Evolutionary conservation across 2,113 vertebrate genomes (phyloP).

Genomic region (Maccullochella peelii): DNA sequence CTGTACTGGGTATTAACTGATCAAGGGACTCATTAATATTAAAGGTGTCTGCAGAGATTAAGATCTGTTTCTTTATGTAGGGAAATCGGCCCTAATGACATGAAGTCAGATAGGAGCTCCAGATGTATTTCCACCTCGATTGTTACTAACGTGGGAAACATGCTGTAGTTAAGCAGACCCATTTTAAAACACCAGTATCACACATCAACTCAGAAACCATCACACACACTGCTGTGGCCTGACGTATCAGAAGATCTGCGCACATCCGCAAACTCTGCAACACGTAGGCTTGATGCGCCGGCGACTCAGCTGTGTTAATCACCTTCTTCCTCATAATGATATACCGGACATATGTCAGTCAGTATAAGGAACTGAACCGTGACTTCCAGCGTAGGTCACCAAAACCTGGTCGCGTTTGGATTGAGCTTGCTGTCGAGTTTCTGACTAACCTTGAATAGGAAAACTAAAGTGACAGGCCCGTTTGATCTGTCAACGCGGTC

Average conservation of each 20-base stretch:
- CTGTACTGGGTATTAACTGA: neutral
- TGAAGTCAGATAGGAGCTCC: neutral
- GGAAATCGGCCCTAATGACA: too few relatives aligned
- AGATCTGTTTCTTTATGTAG: neutral
- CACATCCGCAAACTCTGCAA: slow-evolving; percentile 50
- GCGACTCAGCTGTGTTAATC: slow-evolving; percentile 42
- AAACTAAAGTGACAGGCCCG: neutral
- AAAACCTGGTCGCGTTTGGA: neutral
- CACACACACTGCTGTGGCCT: neutral
- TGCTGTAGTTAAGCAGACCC: neutral
- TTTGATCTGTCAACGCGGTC: neutral
- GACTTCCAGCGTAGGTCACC: neutral
- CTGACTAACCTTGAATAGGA: too few relatives aligned
- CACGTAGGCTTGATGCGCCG: neutral
- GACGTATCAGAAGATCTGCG: neutral
- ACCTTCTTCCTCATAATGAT: slow-evolving; percentile 72
- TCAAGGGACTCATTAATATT: neutral
- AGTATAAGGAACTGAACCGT: slow-evolving; percentile 59
- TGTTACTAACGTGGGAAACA: too few relatives aligned
- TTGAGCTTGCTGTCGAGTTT: neutral
- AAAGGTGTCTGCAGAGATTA: neutral
- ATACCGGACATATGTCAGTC: slow-evolving; percentile 49
- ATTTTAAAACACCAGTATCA: neutral
- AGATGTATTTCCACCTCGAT: neutral
- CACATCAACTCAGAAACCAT: neutral